Percentiles rank a stretch among this genome's conserved stretches.
Conservation (phyloP, 2,797 vertebrate species). For the Falco peregrinus region DNA sequence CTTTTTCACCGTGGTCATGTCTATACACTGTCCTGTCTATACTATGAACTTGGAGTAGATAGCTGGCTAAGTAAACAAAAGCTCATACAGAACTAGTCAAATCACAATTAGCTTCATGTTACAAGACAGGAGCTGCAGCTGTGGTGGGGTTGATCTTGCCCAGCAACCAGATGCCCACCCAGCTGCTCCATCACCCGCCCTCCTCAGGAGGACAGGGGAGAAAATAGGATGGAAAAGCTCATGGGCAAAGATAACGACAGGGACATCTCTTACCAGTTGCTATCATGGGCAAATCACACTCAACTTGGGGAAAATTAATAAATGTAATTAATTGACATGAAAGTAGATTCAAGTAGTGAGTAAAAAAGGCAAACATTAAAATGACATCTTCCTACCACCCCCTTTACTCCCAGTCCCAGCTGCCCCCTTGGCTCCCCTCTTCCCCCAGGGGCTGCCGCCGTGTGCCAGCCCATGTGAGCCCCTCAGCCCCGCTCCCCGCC, state of each 20-base stretch:
- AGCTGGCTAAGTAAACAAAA: not conserved
- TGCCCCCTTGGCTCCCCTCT: too few species aligned
- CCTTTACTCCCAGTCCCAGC: not conserved
- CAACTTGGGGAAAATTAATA: not conserved
- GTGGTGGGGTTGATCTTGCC: not conserved
- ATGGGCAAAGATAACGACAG: not conserved
- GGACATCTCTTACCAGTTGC: not conserved
- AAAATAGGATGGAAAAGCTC: not conserved
- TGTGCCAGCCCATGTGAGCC: not conserved
- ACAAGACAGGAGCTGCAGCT: not conserved
- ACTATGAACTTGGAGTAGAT: not conserved
- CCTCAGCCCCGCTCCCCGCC: too few species aligned
- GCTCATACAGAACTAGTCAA: not conserved
- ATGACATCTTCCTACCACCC: rapidly evolving
- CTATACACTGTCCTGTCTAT: not conserved
- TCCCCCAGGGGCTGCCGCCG: too few species aligned
- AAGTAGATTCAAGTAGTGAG: not conserved
- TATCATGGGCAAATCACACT: not conserved
- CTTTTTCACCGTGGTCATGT: not conserved
- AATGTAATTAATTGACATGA: not conserved
- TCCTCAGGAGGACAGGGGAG: not conserved
- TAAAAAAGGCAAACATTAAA: not conserved
- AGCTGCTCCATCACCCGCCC: not conserved
- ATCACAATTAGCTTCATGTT: not conserved
- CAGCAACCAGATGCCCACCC: not conserved